A percentile compares a stretch with the other conserved stretches of the same genome.
phyloP scores from a whole-genome alignment of 2,797 vertebrate species.

The Neopelma chrysocephalum region DNA sequence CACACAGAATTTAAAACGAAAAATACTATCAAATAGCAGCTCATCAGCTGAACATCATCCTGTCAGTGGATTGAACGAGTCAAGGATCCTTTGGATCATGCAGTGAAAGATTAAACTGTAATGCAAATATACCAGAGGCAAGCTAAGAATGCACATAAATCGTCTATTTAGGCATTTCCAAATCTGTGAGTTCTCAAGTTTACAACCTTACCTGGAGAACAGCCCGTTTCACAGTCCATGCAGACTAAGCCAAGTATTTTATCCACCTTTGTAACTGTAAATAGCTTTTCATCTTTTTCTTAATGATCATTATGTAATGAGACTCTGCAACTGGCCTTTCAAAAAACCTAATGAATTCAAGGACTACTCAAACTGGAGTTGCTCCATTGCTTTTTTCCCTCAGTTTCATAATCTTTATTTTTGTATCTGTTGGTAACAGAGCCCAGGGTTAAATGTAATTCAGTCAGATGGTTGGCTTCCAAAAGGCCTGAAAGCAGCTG shows the following conservation, averaged over 20 bases:
- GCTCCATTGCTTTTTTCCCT: neutral
- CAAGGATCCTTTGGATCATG: conserved; percentile 26
- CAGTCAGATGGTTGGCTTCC: neutral
- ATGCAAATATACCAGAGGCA: neutral
- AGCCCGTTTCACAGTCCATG: neutral
- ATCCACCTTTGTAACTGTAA: conserved; percentile 1
- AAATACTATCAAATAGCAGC: conserved; percentile 45
- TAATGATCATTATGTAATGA: neutral
- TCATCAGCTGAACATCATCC: conserved; percentile 26
- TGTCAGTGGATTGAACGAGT: conserved; percentile 25
- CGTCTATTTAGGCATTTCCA: conserved; percentile 36
- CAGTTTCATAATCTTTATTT: neutral
- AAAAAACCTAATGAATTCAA: neutral
- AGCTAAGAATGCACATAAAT: conserved; percentile 40
- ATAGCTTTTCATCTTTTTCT: neutral
- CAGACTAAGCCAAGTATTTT: conserved; percentile 14
- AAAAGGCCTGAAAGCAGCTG: neutral
- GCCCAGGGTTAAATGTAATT: neutral
- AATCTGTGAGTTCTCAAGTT: conserved; percentile 46
- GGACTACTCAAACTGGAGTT: neutral
- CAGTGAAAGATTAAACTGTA: conserved; percentile 4
- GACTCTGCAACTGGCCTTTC: neutral
- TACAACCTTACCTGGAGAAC: conserved; percentile 36
- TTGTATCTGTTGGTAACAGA: neutral
- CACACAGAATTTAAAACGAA: conserved; percentile 17